Evolutionary conservation across 2,797 vertebrate species (phyloP).

Genomic region (Chromobotia macracanthus): DNA sequence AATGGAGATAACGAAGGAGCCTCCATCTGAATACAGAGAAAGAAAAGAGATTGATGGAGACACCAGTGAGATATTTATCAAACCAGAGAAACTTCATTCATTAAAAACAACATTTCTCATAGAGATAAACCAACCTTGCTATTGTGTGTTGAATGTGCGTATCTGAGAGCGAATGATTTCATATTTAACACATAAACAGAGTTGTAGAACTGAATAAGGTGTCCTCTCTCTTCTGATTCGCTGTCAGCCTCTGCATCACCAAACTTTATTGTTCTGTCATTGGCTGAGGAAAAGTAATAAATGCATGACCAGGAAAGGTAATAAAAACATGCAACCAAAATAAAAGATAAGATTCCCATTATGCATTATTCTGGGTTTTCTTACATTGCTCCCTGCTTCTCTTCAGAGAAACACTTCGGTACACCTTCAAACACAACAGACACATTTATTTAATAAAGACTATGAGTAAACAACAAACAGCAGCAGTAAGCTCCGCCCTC

Average conservation of each 20-base stretch:
- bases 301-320: background rate
- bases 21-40: slow-evolving; percentile 75
- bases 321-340: background rate
- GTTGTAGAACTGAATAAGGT: slow-evolving; percentile 97
- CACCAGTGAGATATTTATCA: background rate
- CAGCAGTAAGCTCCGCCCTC: too few species aligned
- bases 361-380: too few species aligned
- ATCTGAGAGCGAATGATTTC: slow-evolving; percentile 88
- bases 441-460: background rate
- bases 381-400: slow-evolving; percentile 66
- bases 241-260: slow-evolving; percentile 17
- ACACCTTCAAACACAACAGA: slow-evolving; percentile 84
- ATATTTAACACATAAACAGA: slow-evolving; percentile 87
- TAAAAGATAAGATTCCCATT: too few species aligned
- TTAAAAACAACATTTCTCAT: too few species aligned
- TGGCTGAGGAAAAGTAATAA: slow-evolving; percentile 61
- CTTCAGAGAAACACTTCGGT: slow-evolving; percentile 90
- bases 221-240: slow-evolving; percentile 79
- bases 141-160: slow-evolving; percentile 78
- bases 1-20: slow-evolving; percentile 91
- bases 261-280: slow-evolving; percentile 64
- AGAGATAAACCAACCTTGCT: slow-evolving; percentile 74
- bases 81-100: background rate
- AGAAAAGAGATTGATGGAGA: background rate
- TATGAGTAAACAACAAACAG: background rate